Evolutionary conservation across 2,113 vertebrate species (phyloP).

Genomic region (Piprites chloris): DNA sequence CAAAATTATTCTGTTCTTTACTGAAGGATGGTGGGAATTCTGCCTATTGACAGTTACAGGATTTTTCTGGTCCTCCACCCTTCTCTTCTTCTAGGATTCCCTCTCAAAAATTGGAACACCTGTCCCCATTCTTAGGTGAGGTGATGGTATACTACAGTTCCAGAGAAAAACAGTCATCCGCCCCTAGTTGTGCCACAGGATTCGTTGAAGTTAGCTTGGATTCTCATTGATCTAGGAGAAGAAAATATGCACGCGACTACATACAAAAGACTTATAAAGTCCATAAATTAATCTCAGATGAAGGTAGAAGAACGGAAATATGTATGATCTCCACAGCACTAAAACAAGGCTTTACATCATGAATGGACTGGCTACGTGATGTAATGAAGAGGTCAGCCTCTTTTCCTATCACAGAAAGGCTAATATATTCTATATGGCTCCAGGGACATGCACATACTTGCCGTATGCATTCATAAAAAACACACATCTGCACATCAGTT

Average conservation of each 20-base stretch:
- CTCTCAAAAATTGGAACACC: neutral
- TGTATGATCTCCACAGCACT: neutral
- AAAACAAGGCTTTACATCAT: neutral
- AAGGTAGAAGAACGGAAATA: neutral
- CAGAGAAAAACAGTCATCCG: neutral
- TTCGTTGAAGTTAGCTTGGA: neutral
- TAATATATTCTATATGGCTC: neutral
- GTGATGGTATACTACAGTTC: neutral
- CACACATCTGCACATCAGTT: neutral
- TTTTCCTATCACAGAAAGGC: neutral
- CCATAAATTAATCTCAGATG: neutral
- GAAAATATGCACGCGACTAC: neutral
- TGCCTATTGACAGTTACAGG: rapidly evolving
- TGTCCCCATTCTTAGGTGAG: neutral
- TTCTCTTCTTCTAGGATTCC: neutral
- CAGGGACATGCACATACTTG: rapidly evolving
- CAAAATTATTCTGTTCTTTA: neutral
- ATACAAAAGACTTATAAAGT: neutral
- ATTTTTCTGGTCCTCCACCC: neutral
- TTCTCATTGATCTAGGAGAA: neutral
- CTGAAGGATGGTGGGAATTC: neutral
- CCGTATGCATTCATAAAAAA: neutral
- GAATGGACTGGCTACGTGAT: neutral
- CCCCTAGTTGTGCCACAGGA: neutral
- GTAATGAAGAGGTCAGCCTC: neutral